These are phyloP conservation scores for Zaprionus ghesquierei DNA, from an alignment of 1,140 invertebrate species.

Conservation along the genomic window DNA sequence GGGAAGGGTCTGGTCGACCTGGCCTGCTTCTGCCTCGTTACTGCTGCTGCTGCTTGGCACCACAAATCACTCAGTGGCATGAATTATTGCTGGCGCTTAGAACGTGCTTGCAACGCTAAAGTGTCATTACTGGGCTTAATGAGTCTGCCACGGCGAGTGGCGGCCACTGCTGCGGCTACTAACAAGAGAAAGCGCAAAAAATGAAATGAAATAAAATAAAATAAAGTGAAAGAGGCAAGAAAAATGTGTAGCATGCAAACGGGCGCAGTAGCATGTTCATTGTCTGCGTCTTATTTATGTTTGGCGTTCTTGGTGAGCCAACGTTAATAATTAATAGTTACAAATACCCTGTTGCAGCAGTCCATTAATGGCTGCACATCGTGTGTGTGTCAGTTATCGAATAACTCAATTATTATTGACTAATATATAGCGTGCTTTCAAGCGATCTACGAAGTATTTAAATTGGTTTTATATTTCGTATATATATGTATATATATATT, in stretches of 20 bases:
- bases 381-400: neutral
- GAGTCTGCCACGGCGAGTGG: slow-evolving; percentile 51
- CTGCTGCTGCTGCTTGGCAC: slow-evolving; percentile 13
- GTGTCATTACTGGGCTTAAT: slow-evolving; percentile 77
- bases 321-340: slow-evolving; percentile 59
- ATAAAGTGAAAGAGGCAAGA: slow-evolving; percentile 21
- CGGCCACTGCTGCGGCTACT: slow-evolving; percentile 27
- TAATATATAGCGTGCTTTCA: neutral
- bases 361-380: neutral
- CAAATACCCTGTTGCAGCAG: slow-evolving; percentile 24
- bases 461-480: neutral
- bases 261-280: slow-evolving; percentile 57
- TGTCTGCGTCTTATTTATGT: slow-evolving; percentile 75
- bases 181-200: slow-evolving; percentile 12
- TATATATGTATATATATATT: neutral
- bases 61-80: slow-evolving; percentile 78
- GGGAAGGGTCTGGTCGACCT: neutral
- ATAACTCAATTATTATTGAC: neutral
- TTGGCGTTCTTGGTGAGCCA: slow-evolving; percentile 47
- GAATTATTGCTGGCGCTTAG: slow-evolving; percentile 71
- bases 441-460: neutral
- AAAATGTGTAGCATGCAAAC: slow-evolving; percentile 64
- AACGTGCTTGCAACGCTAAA: slow-evolving; percentile 76
- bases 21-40: slow-evolving; percentile 20
- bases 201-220: neutral